Evolutionary conservation across 2,888 invertebrate species (phyloP), one percentile per base, ranked within the genome.

Genomic region (Trachelus iudaicus): DNA sequence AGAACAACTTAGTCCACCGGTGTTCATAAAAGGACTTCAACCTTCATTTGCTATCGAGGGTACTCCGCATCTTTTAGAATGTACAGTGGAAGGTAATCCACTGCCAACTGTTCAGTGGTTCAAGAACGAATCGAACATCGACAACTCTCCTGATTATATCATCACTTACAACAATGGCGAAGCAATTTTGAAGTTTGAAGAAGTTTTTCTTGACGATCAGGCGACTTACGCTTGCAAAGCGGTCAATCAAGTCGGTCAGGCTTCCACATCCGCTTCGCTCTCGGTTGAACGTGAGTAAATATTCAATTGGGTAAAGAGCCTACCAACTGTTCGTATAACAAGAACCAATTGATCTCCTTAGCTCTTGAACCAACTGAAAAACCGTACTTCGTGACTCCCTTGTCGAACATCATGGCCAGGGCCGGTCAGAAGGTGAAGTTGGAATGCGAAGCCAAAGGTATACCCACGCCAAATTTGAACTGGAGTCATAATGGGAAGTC

Each of bases 101-200:
- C 91, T 96, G 77, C 97, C 97, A 3, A 95, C 95, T 0, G 96
- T 97, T 30, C 95, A 96, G 85, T 97, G 97, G 97, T 95, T 93
- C 88, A 95, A 95, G 90, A 94, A 95, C 87, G 94, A 94, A 75
- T 93, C 92, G 34, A 95, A 95, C 87, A 94, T 96, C 83, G 96
- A 96, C 87, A 94, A 95, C 87, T 94, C 94, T 4, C 94, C 95
- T 2, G 95, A 95, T 89, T 97, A 96, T 89, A 92, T 94, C 81
- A 96, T 96, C 81, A 96, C 95, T 31, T 96, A 95, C 88, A 97
- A 97, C 89, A 97, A 97, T 87, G 97, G 97, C 6, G 95, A 95
- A 77, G 97, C 96, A 75, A 93, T 94, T 37, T 90, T 97, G 79
- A 94, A 94, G 84, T 95, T 97, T 83, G 95, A 96, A 76, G 94